Conservation (phyloP, 2,113 vertebrate genomes). For the Casuarius casuarius region DNA sequence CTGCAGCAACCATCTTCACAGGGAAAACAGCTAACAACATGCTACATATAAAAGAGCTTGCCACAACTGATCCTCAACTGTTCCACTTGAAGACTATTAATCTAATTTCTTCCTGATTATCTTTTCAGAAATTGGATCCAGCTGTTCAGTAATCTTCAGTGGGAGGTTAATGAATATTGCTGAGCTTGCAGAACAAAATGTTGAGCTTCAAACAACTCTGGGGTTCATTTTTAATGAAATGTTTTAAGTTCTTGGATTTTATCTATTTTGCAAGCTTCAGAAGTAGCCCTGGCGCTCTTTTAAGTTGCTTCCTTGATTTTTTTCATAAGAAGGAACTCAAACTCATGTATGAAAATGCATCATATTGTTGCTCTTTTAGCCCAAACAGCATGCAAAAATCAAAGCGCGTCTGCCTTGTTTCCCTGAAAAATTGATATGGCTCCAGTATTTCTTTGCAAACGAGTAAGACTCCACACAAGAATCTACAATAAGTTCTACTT, state of each 20-base stretch:
- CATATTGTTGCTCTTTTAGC: conserved; percentile 30
- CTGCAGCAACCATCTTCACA: not conserved
- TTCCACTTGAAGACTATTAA: conserved; percentile 54
- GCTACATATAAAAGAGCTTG: not conserved
- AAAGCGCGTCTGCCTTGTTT: not conserved
- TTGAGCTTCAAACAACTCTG: conserved; percentile 57
- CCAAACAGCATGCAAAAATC: not conserved
- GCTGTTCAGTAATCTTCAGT: conserved; percentile 57
- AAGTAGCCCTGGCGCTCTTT: conserved; percentile 48
- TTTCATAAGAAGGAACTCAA: not conserved
- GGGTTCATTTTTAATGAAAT: conserved; percentile 61
- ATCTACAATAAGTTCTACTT: not conserved
- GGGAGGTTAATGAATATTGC: conserved; percentile 64
- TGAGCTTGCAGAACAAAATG: conserved; percentile 64
- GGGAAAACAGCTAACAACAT: conserved; percentile 7
- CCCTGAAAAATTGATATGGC: conserved; percentile 9
- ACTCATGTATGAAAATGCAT: not conserved
- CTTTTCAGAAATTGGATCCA: conserved; percentile 69
- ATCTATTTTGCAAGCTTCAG: conserved; percentile 50
- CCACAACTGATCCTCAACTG: conserved; percentile 39
- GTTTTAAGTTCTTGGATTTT: conserved; percentile 51
- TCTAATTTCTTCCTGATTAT: conserved; percentile 70
- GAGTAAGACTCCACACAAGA: not conserved
- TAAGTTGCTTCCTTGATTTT: conserved; percentile 39
- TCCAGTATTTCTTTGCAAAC: not conserved